Conservation (phyloP, 1,140 invertebrate genomes). For the Calliopsis andreniformis region DNA sequence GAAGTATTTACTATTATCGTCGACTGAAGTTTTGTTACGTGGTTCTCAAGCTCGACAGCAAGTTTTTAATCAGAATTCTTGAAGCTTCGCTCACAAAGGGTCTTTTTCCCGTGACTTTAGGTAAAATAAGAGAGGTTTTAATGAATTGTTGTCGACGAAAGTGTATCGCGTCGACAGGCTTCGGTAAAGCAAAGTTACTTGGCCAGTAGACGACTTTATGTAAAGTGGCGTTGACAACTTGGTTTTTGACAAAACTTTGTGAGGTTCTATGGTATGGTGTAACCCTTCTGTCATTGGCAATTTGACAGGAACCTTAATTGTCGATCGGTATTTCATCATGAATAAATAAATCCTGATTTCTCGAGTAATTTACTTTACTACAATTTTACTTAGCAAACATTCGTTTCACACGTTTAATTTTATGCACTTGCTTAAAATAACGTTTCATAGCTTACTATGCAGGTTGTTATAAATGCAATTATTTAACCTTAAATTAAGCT, state of each 20-base stretch:
- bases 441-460: no score
- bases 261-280: not conserved
- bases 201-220: conserved; percentile 46
- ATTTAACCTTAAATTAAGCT: no score
- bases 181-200: conserved; percentile 19
- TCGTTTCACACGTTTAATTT: conserved; percentile 1
- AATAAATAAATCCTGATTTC: no score
- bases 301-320: not conserved
- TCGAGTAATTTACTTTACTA: no score
- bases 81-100: conserved; percentile 21
- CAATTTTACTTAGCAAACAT: no score
- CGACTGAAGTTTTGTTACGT: conserved; percentile 11
- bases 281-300: conserved; percentile 1
- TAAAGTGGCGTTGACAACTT: conserved; percentile 39
- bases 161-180: conserved; percentile 33
- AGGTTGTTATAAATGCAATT: no score
- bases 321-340: no score
- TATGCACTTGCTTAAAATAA: no score
- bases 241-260: conserved; percentile 32
- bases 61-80: conserved; percentile 16
- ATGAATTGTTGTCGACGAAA: conserved; percentile 15
- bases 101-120: no score
- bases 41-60: not conserved
- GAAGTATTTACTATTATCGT: not conserved
- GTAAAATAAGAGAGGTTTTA: no score